These are phyloP conservation scores for Drosophila conformis DNA, from an alignment of 2,888 invertebrate genomes.

Conservation along the genomic window DNA sequence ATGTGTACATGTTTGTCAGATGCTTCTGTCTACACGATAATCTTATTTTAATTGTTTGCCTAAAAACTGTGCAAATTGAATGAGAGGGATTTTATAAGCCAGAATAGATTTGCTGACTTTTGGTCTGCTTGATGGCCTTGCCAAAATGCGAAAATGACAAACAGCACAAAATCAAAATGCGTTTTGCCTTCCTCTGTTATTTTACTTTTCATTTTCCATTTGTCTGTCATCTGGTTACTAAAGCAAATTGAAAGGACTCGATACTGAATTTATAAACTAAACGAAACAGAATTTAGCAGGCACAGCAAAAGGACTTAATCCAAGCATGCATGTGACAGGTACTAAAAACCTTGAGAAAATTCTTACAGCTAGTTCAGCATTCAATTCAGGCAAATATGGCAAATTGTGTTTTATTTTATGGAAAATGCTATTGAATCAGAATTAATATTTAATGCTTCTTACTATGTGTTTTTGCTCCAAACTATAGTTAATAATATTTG, in stretches of 20 bases:
- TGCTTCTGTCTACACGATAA: conserved; percentile 54
- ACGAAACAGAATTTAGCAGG: conserved; percentile 38
- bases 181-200: conserved; percentile 28
- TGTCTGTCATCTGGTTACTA: conserved; percentile 12
- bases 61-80: conserved; percentile 15
- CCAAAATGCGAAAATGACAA: conserved; percentile 14
- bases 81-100: conserved; percentile 2
- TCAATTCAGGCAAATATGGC: not conserved
- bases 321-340: conserved; percentile 27
- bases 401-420: not conserved
- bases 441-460: not conserved
- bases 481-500: not conserved
- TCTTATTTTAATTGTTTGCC: conserved; percentile 66
- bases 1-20: conserved; percentile 31
- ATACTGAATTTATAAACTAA: conserved; percentile 45
- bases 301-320: conserved; percentile 11
- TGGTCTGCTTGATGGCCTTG: conserved; percentile 11
- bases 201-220: conserved; percentile 1
- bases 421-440: not conserved
- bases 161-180: conserved; percentile 51
- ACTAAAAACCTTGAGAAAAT: conserved; percentile 11
- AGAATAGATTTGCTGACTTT: conserved; percentile 17
- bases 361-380: not conserved
- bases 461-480: not conserved
- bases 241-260: conserved; percentile 48